These are phyloP conservation scores for Biston stratarius DNA, from an alignment of 2,888 invertebrate species.

Conservation along the genomic window DNA sequence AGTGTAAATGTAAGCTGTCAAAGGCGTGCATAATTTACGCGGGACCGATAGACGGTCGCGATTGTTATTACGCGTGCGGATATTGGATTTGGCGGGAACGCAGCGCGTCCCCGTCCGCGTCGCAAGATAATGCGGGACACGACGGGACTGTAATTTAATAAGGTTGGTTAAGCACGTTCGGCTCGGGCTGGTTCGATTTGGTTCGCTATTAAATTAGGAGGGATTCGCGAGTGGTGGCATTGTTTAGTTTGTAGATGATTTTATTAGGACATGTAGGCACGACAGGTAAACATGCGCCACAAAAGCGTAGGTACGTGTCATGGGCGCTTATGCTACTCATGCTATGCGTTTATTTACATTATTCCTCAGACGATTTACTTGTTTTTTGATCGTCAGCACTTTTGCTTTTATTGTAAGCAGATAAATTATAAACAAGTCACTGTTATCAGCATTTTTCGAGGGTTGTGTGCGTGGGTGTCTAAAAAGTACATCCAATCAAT, in stretches of 20 bases:
- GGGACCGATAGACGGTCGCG: slow-evolving; percentile 83
- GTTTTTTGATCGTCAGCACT: not conserved
- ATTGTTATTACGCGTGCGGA: slow-evolving; percentile 84
- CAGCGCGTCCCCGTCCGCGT: slow-evolving; percentile 57
- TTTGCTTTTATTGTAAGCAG: not conserved
- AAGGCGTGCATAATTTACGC: slow-evolving; percentile 83
- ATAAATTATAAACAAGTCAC: not conserved
- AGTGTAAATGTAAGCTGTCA: slow-evolving; percentile 46
- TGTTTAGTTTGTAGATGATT: slow-evolving; percentile 24
- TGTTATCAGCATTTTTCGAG: slow-evolving; percentile 3
- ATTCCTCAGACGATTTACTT: not conserved
- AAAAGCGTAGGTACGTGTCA: not conserved
- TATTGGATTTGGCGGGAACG: slow-evolving; percentile 81
- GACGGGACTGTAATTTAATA: slow-evolving; percentile 51
- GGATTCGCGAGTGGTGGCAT: slow-evolving; percentile 36
- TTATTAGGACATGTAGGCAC: slow-evolving; percentile 20
- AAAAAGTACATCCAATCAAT: slow-evolving; percentile 65
- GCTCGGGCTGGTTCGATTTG: slow-evolving; percentile 42
- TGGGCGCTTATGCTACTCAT: not conserved
- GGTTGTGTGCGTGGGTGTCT: slow-evolving; percentile 25
- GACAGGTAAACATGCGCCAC: slow-evolving; percentile 6
- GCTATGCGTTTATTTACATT: not conserved
- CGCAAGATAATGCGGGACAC: slow-evolving; percentile 66
- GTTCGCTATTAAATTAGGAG: slow-evolving; percentile 46
- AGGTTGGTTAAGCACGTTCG: slow-evolving; percentile 50